Percentiles rank a stretch among this genome's conserved stretches.
These are phyloP conservation scores for Drosophila kuntzei DNA, from an alignment of 2,888 invertebrate genomes.

Conservation along the genomic window DNA sequence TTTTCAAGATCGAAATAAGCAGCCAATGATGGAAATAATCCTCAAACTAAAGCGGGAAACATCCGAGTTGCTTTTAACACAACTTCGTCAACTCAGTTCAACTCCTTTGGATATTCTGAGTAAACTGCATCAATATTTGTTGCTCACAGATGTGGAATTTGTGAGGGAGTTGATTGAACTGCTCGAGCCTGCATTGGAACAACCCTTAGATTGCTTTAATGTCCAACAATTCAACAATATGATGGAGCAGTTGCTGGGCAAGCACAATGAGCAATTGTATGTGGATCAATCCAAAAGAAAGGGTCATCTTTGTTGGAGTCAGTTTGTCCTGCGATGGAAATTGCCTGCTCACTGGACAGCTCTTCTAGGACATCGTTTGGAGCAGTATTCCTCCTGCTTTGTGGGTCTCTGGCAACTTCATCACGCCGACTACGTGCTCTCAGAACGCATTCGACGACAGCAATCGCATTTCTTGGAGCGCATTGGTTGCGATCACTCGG, in stretches of 20 bases:
- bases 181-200: conserved; percentile 43
- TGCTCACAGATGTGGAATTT: conserved; percentile 48
- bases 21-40: conserved; percentile 21
- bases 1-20: conserved; percentile 18
- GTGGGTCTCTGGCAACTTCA: conserved; percentile 57
- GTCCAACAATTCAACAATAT: conserved; percentile 14
- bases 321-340: conserved; percentile 45
- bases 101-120: conserved; percentile 18
- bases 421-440: conserved; percentile 50
- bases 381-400: conserved; percentile 40
- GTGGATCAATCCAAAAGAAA: conserved; percentile 6
- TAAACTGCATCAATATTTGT: conserved; percentile 44
- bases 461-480: conserved; percentile 23
- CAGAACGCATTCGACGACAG: conserved; percentile 37
- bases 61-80: conserved; percentile 26
- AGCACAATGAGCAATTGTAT: conserved; percentile 14
- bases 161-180: conserved; percentile 32
- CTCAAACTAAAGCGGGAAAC: conserved; percentile 15
- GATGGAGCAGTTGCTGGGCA: conserved; percentile 25
- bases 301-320: conserved; percentile 44
- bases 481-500: neutral
- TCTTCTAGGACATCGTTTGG: conserved; percentile 26
- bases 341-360: conserved; percentile 31
- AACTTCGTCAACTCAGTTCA: neutral
- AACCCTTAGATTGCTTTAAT: conserved; percentile 27